Evolutionary conservation across 2,888 invertebrate genomes (phyloP), one percentile per base, ranked within the genome.

Genomic region (Amphipoea lucens): DNA sequence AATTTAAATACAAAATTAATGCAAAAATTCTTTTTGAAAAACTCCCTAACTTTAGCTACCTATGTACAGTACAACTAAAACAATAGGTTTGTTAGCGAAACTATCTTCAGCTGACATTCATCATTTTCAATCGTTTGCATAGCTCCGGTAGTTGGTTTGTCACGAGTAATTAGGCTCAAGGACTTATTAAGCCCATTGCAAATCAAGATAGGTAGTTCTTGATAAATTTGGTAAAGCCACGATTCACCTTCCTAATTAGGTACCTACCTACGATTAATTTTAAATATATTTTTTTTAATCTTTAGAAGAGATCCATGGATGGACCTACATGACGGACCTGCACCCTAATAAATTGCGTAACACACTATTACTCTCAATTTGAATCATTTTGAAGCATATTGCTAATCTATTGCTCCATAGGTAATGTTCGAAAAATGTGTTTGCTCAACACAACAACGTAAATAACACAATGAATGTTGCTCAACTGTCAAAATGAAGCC

Each of bases 131-230:
- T 65, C 57, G 60, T 45, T 79, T 74, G 60, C 83, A 83, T 62
- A 40, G 72, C 81, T 84, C 68, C 70, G 72, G 70, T 81, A 80
- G 76, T 73, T 80, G 40, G 68, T 62, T 79, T 63, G 66, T 83
- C 79, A 83, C 74, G 84, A 76, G 60, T 76, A 86, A 84, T 86
- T 81, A 86, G 63, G 68, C 81, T 71, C 81, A 86, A 86, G 81
- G 78, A 81, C 78, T 66, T 81, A 73, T 81, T 70, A 86, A 78
- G 54, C 77, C 74, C 42, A 81, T 62, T 84, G 67, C 76, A 75
- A 81, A 76, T 78, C 63, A 78, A 76, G 74, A 73, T 75, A 76
- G 74, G 70, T 75, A 60, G 68, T 45, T 65, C 65, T 83, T 48
- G 60, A 71, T 80, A 36, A 63, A 74, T 60, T 75, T 70, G 29